Evolutionary conservation across 2,797 vertebrate species (phyloP), one percentile per base, ranked within the genome.

Genomic region (Ara ararauna): DNA sequence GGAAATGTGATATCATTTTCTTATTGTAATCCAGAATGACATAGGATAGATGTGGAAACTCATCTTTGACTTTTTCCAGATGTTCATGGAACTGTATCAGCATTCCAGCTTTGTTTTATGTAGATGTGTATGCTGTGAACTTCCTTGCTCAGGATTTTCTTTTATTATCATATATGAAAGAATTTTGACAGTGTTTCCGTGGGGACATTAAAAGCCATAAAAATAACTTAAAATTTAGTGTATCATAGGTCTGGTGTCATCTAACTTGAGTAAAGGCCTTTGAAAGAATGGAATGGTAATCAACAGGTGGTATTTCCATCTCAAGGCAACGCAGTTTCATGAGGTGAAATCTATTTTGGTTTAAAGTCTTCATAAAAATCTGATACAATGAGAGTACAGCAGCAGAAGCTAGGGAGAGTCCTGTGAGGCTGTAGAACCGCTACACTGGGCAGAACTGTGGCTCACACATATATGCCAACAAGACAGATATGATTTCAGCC

Each of bases 11-110:
- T 81, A 66, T 71, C 34, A 91, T 91, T 87, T 93, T 85, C 51
- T 75, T 89, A 89, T 64, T 97, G 81, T 90, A 95, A 70, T 82
- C 50, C 87, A 90, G 15, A 84, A 80, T 86, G 94, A 91, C 61
- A 93, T 2, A 73, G 64, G 88, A 73, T 50, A 93, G 84, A 90
- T 65, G 65, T 82, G 83, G 74, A 96, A 96, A 96, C 56, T 29
- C 32, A 72, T 95, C 78, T 94, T 82, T 93, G 64, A 96, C 61
- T 91, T 96, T 95, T 97, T 90, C 93, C 88, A 93, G 91, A 81
- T 93, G 82, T 91, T 32, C 16, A 10, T 62, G 34, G 54, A 94
- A 79, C 64, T 73, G 9, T 44, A 85, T 92, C 47, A 84, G 66
- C 92, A 85, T 80, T 90, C 53, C 83, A 86, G 85, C 44, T 95